These are phyloP conservation scores for Fopius arisanus DNA, from an alignment of 1,140 invertebrate species.

Conservation along the genomic window DNA sequence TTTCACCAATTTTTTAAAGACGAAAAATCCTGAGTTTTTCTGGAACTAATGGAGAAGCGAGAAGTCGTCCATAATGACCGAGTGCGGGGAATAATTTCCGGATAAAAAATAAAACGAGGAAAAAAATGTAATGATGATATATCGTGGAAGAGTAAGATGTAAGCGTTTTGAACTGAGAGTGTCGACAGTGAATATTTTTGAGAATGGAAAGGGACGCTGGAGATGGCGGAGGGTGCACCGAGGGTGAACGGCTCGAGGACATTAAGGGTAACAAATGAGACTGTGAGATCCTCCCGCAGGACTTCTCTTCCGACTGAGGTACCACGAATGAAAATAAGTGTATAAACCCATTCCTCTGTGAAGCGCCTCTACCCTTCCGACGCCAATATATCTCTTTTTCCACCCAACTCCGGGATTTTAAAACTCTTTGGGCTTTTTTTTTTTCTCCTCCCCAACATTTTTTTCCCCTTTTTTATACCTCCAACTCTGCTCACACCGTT, in stretches of 20 bases:
- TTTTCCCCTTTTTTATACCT: conserved; percentile 28
- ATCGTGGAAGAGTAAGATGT: background rate
- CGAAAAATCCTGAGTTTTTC: no score
- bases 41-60: conserved; percentile 4
- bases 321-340: conserved; percentile 60
- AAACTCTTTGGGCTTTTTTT: conserved; percentile 19
- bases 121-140: no score
- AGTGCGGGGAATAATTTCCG: background rate
- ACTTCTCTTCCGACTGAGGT: conserved; percentile 53
- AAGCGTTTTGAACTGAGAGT: conserved; percentile 9
- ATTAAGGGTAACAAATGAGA: conserved; percentile 63
- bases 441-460: conserved; percentile 18
- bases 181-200: background rate
- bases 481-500: conserved; percentile 29
- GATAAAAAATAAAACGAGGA: no score
- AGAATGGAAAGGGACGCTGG: background rate
- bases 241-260: conserved; percentile 42
- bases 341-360: conserved; percentile 38
- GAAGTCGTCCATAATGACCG: background rate
- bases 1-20: no score
- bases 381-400: conserved; percentile 27
- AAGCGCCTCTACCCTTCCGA: conserved; percentile 40
- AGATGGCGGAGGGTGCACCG: background rate
- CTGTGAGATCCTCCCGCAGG: conserved; percentile 52
- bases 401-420: conserved; percentile 28